Percentiles rank a stretch among this genome's conserved stretches.
phyloP scores from a whole-genome alignment of 2,113 vertebrate genomes.

The Paramisgurnus dabryanus region DNA sequence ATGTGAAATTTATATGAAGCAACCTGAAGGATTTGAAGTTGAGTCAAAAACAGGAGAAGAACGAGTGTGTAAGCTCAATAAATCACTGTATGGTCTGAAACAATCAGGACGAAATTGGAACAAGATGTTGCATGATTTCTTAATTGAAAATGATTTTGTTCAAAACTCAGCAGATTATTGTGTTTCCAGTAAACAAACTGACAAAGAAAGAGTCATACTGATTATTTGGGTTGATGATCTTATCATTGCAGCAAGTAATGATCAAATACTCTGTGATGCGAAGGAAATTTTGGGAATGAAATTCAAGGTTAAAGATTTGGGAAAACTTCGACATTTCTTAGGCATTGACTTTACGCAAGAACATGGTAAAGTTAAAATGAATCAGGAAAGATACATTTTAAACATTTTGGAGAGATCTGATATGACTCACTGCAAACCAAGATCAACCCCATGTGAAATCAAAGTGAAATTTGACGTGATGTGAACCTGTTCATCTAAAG shows the following conservation, averaged over 20 bases:
- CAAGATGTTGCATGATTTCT: too few relatives aligned
- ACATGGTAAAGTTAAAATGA: slow-evolving; percentile 15
- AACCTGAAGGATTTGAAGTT: slow-evolving; percentile 21
- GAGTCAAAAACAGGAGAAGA: background rate
- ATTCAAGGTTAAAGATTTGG: slow-evolving; percentile 54
- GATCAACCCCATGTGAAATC: slow-evolving; percentile 22
- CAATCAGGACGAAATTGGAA: too few relatives aligned
- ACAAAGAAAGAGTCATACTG: slow-evolving; percentile 39
- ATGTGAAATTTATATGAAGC: slow-evolving; percentile 28
- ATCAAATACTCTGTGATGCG: background rate
- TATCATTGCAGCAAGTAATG: too few relatives aligned
- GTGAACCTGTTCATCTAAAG: slow-evolving; percentile 12
- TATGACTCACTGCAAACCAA: slow-evolving; percentile 33
- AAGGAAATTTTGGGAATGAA: slow-evolving; percentile 38
- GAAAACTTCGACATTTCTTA: slow-evolving; percentile 43
- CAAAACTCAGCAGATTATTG: slow-evolving; percentile 48
- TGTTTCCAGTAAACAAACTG: slow-evolving; percentile 43
- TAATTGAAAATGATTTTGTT: slow-evolving; percentile 35
- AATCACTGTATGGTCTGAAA: too few relatives aligned
- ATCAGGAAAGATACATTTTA: slow-evolving; percentile 32
- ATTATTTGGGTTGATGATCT: slow-evolving; percentile 57
- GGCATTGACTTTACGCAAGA: background rate
- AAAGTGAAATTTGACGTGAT: slow-evolving; percentile 24
- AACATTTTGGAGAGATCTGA: slow-evolving; percentile 34
- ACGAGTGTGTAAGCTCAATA: too few relatives aligned